A percentile compares a stretch with the other conserved stretches of the same genome.
phyloP scores from a whole-genome alignment of 2,888 invertebrate species.

The Zaprionus lineosus region DNA sequence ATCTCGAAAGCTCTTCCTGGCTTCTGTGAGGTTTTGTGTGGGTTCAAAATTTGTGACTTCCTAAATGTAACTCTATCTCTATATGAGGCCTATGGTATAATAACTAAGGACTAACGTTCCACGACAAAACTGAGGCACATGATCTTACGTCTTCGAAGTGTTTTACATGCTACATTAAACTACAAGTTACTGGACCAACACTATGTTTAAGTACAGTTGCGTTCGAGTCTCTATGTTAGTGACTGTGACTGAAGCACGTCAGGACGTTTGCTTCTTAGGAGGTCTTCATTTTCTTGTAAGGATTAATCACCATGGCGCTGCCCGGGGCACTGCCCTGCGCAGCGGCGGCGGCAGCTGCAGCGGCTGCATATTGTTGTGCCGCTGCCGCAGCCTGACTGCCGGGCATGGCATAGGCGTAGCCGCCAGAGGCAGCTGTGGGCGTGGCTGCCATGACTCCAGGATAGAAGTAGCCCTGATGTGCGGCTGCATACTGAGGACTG shows the following conservation, averaged over 20 bases:
- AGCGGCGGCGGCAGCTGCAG: conserved; percentile 71
- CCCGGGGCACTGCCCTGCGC: conserved; percentile 61
- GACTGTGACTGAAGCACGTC: not conserved
- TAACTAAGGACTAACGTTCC: conserved; percentile 24
- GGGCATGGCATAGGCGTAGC: conserved; percentile 83
- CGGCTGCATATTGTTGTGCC: conserved; percentile 65
- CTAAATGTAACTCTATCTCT: conserved; percentile 30
- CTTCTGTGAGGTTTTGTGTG: not conserved
- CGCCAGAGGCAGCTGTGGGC: conserved; percentile 71
- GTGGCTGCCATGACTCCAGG: conserved; percentile 82
- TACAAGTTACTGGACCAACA: conserved; percentile 38
- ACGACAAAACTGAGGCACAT: conserved; percentile 72
- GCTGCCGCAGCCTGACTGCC: conserved; percentile 73
- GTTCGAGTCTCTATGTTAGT: conserved; percentile 17
- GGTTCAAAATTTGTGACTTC: not conserved
- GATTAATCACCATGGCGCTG: conserved; percentile 87
- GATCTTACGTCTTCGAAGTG: conserved; percentile 62
- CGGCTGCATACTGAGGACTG: conserved; percentile 57
- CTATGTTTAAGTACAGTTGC: conserved; percentile 59
- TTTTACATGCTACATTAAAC: conserved; percentile 28
- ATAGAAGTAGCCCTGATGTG: conserved; percentile 81
- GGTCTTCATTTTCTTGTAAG: conserved; percentile 95
- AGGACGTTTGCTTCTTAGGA: conserved; percentile 80
- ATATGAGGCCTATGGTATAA: conserved; percentile 39
- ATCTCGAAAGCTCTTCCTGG: not conserved